Percentiles rank a stretch among this genome's conserved stretches.
phyloP scores from a whole-genome alignment of 2,113 vertebrate species.

The Pogonocichla stellata region DNA sequence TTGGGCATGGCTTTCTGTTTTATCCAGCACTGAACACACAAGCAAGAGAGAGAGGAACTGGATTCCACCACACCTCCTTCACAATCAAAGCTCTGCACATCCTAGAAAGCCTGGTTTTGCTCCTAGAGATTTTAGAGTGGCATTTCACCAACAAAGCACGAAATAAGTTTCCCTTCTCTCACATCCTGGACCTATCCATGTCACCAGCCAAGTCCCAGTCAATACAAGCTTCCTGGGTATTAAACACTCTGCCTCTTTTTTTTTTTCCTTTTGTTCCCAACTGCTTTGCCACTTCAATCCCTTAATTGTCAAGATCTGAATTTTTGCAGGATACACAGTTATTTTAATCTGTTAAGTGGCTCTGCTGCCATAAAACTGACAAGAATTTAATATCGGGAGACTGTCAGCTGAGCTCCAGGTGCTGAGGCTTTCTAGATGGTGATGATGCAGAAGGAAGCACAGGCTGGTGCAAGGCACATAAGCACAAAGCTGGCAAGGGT shows the following conservation, averaged over 20 bases:
- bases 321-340: conserved; percentile 48
- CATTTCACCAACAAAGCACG: background rate
- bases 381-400: conserved; percentile 42
- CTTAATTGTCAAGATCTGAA: conserved; percentile 40
- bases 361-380: conserved; percentile 48
- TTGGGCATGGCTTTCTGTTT: background rate
- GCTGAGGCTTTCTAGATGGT: background rate
- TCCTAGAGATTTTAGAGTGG: background rate
- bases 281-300: conserved; percentile 36
- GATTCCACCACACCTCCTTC: background rate
- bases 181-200: background rate
- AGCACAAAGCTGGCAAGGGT: background rate
- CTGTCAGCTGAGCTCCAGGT: conserved; percentile 51
- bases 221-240: background rate
- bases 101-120: background rate
- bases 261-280: background rate
- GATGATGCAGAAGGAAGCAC: background rate
- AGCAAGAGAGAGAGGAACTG: background rate
- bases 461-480: background rate
- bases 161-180: background rate
- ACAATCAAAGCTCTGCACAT: background rate
- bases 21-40: background rate
- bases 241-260: background rate
- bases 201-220: background rate
- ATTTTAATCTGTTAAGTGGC: conserved; percentile 66